Evolutionary conservation across 2,888 invertebrate genomes (phyloP), one percentile per base, ranked within the genome.

Genomic region (Leptothorax acervorum): DNA sequence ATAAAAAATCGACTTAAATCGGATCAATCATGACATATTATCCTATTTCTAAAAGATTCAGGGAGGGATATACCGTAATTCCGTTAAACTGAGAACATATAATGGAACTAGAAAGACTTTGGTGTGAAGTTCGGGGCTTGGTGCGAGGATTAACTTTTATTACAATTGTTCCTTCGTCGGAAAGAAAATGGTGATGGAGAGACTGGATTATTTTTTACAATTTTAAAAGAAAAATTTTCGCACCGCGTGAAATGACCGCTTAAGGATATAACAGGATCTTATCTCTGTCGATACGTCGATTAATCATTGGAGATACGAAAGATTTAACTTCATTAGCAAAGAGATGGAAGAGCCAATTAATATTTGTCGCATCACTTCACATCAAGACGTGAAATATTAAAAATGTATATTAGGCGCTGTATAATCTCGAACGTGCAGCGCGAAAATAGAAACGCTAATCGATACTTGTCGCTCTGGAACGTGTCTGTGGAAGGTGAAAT

Each of bases 401-500:
- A 81, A 60, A 73, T 81, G 48, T 48, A 81, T 81, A 81, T 81
- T 81, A 48, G 73, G 79, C 73, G 35, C 23, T 39, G 71, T 57
- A 39, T 68, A 73, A 81, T 81, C 79, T 81, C 73, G 79, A 81
- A 71, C 57, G 28, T 71, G 71, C 60, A 71, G 79, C 60, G 73
- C 79, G 79, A 81, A 81, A 81, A 81, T 81, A 81, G 79, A 81
- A 81, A 73, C 57, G 31, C 79, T 31, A 73, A 81, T 81, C 79
- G 79, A 81, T 81, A 81, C 73, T 60, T 73, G 73, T 81, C 79
- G 79, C 73, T 60, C 79, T 71, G 79, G 15, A 35, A 79, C 79
- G 79, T 60, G 28, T 81, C 57, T 73, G 79, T 48, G 73, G 73
- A 81, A 81, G 79, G 79, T 81, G 73, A 81, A 81, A 81, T 73